Percentiles rank a stretch among this genome's conserved stretches.
phyloP scores from a whole-genome alignment of 1,140 invertebrate genomes.

The Hylyphantes graminicola region DNA sequence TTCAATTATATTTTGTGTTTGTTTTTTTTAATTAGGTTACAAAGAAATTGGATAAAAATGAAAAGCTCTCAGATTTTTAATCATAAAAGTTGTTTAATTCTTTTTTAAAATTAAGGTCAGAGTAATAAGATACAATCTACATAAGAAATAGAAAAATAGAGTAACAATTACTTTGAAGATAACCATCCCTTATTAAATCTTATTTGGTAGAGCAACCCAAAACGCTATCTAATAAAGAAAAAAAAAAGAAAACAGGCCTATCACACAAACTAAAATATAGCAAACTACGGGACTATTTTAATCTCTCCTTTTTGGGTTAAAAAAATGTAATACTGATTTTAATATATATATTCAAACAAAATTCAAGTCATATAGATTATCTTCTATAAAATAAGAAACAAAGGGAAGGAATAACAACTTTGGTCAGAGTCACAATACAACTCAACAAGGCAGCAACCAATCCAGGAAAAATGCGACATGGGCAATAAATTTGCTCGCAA shows the following conservation, averaged over 20 bases:
- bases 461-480: conserved; percentile 18
- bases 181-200: too few species aligned
- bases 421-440: conserved; percentile 29
- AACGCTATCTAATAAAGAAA: neutral
- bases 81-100: too few species aligned
- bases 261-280: conserved; percentile 7
- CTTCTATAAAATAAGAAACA: neutral
- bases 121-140: too few species aligned
- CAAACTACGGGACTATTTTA: neutral
- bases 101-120: too few species aligned
- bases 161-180: too few species aligned
- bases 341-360: conserved; percentile 4
- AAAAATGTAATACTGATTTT: conserved; percentile 1
- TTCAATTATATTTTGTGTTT: too few species aligned
- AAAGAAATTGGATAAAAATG: too few species aligned
- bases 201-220: neutral
- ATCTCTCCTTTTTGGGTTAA: conserved; percentile 1
- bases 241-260: neutral
- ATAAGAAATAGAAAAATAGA: too few species aligned
- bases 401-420: conserved; percentile 14
- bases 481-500: conserved; percentile 1
- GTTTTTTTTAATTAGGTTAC: too few species aligned
- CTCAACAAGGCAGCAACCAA: conserved; percentile 11
- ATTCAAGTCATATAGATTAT: conserved; percentile 10
- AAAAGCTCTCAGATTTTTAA: too few species aligned